Conservation (phyloP, 2,888 invertebrate species). For the Melanotus villosus region DNA sequence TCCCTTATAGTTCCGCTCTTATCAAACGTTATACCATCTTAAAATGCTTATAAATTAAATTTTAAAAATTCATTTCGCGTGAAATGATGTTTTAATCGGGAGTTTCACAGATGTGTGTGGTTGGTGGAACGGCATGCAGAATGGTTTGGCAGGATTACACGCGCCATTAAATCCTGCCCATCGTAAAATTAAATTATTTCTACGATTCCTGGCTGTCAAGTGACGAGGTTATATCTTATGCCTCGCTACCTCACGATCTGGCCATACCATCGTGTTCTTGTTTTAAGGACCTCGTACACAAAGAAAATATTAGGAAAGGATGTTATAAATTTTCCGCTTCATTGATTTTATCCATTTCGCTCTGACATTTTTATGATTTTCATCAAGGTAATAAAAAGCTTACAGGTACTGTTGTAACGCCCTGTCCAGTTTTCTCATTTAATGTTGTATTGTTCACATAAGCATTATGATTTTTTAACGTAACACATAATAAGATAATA, state of each 20-base stretch:
- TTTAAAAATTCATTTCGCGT: conserved; percentile 53
- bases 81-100: conserved; percentile 54
- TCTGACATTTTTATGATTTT: conserved; percentile 35
- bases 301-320: conserved; percentile 39
- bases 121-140: conserved; percentile 48
- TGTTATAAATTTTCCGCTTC: conserved; percentile 47
- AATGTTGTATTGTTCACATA: conserved; percentile 14
- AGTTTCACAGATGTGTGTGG: conserved; percentile 48
- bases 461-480: conserved; percentile 24
- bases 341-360: conserved; percentile 44
- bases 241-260: conserved; percentile 38
- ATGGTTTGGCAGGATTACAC: conserved; percentile 52
- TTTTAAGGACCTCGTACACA: conserved; percentile 40
- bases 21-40: conserved; percentile 38
- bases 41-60: conserved; percentile 49
- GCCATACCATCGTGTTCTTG: conserved; percentile 35
- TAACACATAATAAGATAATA: too few relatives aligned
- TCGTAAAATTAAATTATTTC: conserved; percentile 58
- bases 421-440: conserved; percentile 20
- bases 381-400: conserved; percentile 36
- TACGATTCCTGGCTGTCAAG: conserved; percentile 50
- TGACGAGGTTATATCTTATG: conserved; percentile 48
- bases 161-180: conserved; percentile 54
- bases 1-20: conserved; percentile 32
- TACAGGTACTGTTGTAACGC: conserved; percentile 29